Conservation (phyloP, 1,140 invertebrate species). For the Calephelis virginiensis region DNA sequence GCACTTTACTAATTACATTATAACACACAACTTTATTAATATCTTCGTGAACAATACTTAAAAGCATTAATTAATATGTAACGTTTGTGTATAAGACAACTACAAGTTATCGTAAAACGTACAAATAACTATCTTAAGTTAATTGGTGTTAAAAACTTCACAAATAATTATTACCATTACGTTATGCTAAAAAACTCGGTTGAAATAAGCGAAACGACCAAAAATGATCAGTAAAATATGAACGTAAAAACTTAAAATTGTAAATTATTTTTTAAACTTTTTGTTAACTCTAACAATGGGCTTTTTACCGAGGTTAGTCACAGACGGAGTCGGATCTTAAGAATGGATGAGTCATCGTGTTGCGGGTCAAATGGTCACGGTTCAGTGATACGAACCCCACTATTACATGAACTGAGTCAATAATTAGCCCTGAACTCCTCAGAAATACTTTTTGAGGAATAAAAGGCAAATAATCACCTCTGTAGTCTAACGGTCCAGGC, state of each 20-base stretch:
- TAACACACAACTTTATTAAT: no score
- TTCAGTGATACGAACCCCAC: constrained; percentile 32
- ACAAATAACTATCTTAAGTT: neutral
- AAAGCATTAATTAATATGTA: no score
- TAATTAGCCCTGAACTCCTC: neutral
- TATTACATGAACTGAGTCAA: constrained; percentile 15
- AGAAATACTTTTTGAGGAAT: neutral
- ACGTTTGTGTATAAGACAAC: no score
- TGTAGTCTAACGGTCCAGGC: no score
- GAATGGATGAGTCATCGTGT: constrained; percentile 56
- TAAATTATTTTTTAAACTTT: constrained; percentile 5
- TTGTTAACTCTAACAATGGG: constrained; percentile 27
- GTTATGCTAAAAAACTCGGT: neutral
- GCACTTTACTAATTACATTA: no score
- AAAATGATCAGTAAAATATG: neutral
- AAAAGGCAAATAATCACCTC: no score
- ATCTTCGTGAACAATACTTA: no score
- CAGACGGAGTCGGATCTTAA: constrained; percentile 47
- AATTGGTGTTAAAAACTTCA: neutral
- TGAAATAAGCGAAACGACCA: neutral
- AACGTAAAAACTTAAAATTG: constrained; percentile 1
- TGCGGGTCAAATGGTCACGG: constrained; percentile 47
- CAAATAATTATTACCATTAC: neutral
- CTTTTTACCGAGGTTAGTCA: constrained; percentile 54
- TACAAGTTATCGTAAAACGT: no score